Evolutionary conservation across 2,113 vertebrate species (phyloP).

Genomic region (Tragelaphus scriptus): DNA sequence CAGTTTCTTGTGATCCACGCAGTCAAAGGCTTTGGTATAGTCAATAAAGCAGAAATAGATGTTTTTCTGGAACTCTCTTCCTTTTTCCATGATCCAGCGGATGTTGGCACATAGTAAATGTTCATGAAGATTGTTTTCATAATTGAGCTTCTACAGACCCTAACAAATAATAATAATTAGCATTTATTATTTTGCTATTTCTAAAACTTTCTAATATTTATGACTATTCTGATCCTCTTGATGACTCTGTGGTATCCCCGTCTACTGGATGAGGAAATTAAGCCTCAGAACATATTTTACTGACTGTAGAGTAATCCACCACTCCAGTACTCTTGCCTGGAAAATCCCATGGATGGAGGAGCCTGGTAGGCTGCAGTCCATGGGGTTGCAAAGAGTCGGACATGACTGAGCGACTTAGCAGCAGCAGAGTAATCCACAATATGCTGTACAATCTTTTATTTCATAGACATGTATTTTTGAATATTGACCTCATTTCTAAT

Average conservation of each 20-base stretch:
- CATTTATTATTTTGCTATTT: background rate
- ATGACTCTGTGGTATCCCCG: background rate
- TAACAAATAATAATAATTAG: background rate
- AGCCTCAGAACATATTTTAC: background rate
- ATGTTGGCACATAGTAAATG: background rate
- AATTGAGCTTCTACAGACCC: background rate
- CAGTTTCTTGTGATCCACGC: too few relatives aligned
- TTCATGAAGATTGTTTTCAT: constrained; percentile 20
- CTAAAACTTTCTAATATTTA: background rate
- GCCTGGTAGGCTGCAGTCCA: too few relatives aligned
- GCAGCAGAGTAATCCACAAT: background rate
- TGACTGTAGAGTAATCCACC: background rate
- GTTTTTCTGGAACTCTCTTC: too few relatives aligned
- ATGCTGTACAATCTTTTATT: background rate
- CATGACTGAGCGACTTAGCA: too few relatives aligned
- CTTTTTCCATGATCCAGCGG: too few relatives aligned
- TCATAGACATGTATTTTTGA: background rate
- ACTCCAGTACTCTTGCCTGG: too few relatives aligned
- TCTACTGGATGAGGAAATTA: background rate
- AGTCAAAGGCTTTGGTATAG: too few relatives aligned
- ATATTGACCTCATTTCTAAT: background rate
- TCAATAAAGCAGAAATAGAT: too few relatives aligned
- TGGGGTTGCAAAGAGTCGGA: too few relatives aligned
- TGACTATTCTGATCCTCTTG: background rate
- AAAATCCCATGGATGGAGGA: too few relatives aligned